These are phyloP conservation scores for Aphaenogaster rudis DNA, from an alignment of 1,140 invertebrate species.

Conservation along the genomic window DNA sequence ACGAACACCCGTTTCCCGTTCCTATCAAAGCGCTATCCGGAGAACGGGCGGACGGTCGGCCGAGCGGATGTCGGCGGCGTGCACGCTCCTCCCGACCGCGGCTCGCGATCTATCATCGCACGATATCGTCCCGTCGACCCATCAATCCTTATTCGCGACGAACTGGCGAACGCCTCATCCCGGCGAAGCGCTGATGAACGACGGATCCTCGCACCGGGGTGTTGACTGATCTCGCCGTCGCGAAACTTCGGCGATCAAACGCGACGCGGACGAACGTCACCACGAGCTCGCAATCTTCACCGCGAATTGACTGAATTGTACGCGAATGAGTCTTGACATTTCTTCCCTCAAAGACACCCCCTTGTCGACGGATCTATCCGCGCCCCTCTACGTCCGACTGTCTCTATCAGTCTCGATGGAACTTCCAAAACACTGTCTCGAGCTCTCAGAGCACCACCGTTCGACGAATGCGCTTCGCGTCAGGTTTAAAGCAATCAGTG, in stretches of 20 bases:
- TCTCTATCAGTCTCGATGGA: too few species aligned
- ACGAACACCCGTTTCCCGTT: slow-evolving; percentile 13
- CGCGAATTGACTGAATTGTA: too few species aligned
- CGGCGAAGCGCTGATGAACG: neutral
- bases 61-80: slow-evolving; percentile 2
- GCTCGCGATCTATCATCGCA: slow-evolving; percentile 45
- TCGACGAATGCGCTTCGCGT: too few species aligned
- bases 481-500: neutral
- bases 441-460: too few species aligned
- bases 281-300: too few species aligned
- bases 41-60: neutral
- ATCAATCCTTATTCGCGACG: neutral
- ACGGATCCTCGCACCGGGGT: neutral
- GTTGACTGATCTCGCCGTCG: neutral
- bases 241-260: too few species aligned
- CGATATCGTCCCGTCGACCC: neutral
- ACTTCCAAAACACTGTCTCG: too few species aligned
- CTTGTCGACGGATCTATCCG: too few species aligned
- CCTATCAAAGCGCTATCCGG: slow-evolving; percentile 5
- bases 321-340: too few species aligned
- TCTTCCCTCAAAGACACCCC: too few species aligned
- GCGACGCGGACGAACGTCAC: neutral
- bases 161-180: neutral
- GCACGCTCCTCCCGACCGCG: neutral
- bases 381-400: too few species aligned